Percentiles rank a stretch among this genome's conserved stretches.
phyloP scores from a whole-genome alignment of 1,140 invertebrate species.

The Ostrea denselamellosa region DNA sequence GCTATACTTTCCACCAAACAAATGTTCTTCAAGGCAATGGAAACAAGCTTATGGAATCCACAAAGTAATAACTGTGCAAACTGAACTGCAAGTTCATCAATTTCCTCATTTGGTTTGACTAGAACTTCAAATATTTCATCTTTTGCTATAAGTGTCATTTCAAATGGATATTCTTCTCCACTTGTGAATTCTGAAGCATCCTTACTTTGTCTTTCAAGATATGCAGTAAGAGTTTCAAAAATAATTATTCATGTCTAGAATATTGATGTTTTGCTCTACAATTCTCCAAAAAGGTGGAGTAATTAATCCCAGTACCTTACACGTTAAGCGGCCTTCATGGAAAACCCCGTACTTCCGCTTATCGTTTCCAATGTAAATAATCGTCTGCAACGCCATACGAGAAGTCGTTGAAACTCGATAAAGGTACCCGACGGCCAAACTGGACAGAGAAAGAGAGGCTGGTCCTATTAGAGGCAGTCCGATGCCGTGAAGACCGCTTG shows the following conservation, averaged over 20 bases:
- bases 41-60: slow-evolving; percentile 31
- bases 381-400: too few relatives aligned
- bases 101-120: neutral
- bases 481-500: too few relatives aligned
- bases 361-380: too few relatives aligned
- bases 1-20: slow-evolving; percentile 28
- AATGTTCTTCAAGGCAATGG: slow-evolving; percentile 25
- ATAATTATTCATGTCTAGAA: slow-evolving; percentile 47
- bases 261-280: slow-evolving; percentile 43
- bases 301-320: slow-evolving; percentile 34
- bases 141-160: slow-evolving; percentile 33
- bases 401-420: too few relatives aligned
- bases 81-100: slow-evolving; percentile 41
- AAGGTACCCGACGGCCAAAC: too few relatives aligned
- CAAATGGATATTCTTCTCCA: slow-evolving; percentile 34
- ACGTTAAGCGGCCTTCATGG: too few relatives aligned
- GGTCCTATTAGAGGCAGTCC: too few relatives aligned
- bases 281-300: slow-evolving; percentile 42
- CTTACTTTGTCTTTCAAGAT: slow-evolving; percentile 36
- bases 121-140: slow-evolving; percentile 41
- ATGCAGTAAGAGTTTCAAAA: slow-evolving; percentile 41
- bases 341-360: too few relatives aligned
- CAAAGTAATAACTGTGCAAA: slow-evolving; percentile 31
- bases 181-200: slow-evolving; percentile 16
- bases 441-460: too few relatives aligned